These are phyloP conservation scores for Syngnathus acus DNA, from an alignment of 2,797 vertebrate species.

Conservation along the genomic window DNA sequence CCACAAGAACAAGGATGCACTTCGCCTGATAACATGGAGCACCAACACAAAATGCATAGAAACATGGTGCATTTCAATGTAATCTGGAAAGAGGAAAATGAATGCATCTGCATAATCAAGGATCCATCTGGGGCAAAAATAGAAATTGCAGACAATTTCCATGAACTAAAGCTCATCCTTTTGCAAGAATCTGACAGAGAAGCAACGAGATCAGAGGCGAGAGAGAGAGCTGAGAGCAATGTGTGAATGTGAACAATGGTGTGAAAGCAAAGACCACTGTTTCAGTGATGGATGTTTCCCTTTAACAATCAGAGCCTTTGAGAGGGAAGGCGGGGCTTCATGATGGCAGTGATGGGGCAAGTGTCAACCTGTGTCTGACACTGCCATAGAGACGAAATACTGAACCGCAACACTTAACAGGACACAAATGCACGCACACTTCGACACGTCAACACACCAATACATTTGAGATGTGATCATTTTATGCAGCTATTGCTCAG, in stretches of 20 bases:
- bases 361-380: conserved; percentile 80
- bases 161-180: neutral
- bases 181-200: neutral
- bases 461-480: neutral
- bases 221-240: conserved; percentile 31
- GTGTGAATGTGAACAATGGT: conserved; percentile 80
- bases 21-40: conserved; percentile 28
- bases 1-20: conserved; percentile 32
- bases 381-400: conserved; percentile 61
- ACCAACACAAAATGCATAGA: conserved; percentile 19
- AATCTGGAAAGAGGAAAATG: neutral
- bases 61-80: conserved; percentile 3
- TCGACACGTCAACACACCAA: neutral
- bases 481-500: no score
- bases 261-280: conserved; percentile 76
- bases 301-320: conserved; percentile 86
- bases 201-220: conserved; percentile 13
- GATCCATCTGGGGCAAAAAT: neutral
- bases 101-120: neutral
- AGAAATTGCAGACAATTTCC: neutral
- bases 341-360: conserved; percentile 67
- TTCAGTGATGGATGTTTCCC: conserved; percentile 70
- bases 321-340: conserved; percentile 55
- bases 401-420: conserved; percentile 29
- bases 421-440: conserved; percentile 2